Evolutionary conservation across 2,113 vertebrate species (phyloP), one percentile per base, ranked within the genome.

Genomic region (Nothobranchius kuhntae): DNA sequence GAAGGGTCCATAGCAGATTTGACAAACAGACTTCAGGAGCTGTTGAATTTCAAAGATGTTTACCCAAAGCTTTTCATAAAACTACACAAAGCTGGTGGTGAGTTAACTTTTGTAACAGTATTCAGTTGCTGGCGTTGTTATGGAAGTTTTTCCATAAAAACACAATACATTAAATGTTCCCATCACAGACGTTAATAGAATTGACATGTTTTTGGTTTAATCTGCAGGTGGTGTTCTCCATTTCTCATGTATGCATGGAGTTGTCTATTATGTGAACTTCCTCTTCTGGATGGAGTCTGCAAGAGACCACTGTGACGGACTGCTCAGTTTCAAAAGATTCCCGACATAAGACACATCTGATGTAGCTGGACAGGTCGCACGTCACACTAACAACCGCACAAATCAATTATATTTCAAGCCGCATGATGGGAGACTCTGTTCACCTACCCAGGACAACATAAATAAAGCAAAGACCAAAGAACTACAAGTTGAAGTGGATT

Each of bases 251-350:
- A 13, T 58, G 45, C 65, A 67, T 15, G 65, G 65, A 40, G 30
- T 67, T 50, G 17, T 51, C 0, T 58, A 67, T 17, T 57, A 58
- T 26, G 35, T 67, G 15, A 30, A 30, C 30, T 30, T 30, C 4
- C 30, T 30, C 30, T 30, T 30, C 30, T 30, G 30, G 30, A 30
- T 15, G 30, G 53, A 67, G 65, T 40, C 65, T 24, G 45, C 46
- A n/a, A 67, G 65, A 48, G 65, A 67, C 54, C 54, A 67, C 14
- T 36, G 5, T 8, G 65, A 67, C 15, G 54, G 54, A 13, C 21
- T 67, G 4, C 63, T 77, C 2, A 66, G 61, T 44, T 71, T 77
- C 13, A 77, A 71, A 7, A 30, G 45, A 9, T 1, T 67, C 9
- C 75, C 75, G 0, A 61, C 56, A 2, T 61, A 51, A 0, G 71